Evolutionary conservation across 2,888 invertebrate species (phyloP).

Genomic region (Octonoba sinensis): DNA sequence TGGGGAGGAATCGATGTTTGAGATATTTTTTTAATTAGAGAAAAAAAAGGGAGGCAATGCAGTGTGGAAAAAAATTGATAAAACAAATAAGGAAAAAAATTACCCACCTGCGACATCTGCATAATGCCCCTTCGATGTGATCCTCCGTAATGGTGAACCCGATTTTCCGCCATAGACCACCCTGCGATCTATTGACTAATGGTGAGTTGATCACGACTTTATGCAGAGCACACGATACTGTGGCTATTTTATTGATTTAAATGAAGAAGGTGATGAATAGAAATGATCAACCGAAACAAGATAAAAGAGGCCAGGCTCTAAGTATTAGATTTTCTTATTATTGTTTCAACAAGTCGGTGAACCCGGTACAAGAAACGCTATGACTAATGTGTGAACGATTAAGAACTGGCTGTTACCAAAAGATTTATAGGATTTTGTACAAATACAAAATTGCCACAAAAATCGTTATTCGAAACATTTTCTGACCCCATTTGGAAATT

Average conservation of each 20-base stretch:
- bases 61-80: no score
- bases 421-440: background rate
- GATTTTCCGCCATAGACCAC: background rate
- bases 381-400: slow-evolving; percentile 14
- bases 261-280: slow-evolving; percentile 20
- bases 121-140: background rate
- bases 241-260: slow-evolving; percentile 19
- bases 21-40: no score
- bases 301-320: background rate
- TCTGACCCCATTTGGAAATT: no score
- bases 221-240: slow-evolving; percentile 9
- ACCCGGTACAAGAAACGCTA: background rate
- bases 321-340: slow-evolving; percentile 4
- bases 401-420: background rate
- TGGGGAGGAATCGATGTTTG: no score
- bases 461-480: no score
- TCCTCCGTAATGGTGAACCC: background rate
- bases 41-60: no score
- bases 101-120: slow-evolving; percentile 17
- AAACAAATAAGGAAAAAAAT: no score
- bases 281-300: background rate
- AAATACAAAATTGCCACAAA: no score
- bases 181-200: slow-evolving; percentile 8
- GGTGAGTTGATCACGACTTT: slow-evolving; percentile 17
- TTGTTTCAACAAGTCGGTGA: slow-evolving; percentile 12